phyloP scores from a whole-genome alignment of 2,888 invertebrate species.

The Lycaena phlaeas region DNA sequence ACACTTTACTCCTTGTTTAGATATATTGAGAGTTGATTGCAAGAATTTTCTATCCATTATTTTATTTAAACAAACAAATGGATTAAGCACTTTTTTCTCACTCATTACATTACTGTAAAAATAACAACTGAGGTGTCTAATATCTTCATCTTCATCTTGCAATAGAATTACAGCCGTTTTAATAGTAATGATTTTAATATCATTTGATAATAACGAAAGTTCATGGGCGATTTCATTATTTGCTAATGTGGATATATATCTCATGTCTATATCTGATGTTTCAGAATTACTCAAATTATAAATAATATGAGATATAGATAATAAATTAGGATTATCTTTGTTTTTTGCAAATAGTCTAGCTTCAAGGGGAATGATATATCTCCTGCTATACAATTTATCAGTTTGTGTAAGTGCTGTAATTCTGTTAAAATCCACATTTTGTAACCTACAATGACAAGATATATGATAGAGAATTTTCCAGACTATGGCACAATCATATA shows the following conservation, averaged over 20 bases:
- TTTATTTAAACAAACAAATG: conserved; percentile 41
- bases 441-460: conserved; percentile 28
- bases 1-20: conserved; percentile 23
- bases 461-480: conserved; percentile 49
- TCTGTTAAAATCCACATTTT: conserved; percentile 20
- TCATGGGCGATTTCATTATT: conserved; percentile 46
- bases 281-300: conserved; percentile 38
- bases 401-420: conserved; percentile 24
- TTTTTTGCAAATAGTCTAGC: conserved; percentile 28
- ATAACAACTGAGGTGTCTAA: conserved; percentile 49
- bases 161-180: conserved; percentile 54
- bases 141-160: conserved; percentile 69
- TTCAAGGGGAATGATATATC: conserved; percentile 45
- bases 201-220: conserved; percentile 32
- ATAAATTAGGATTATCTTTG: conserved; percentile 21
- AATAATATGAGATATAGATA: conserved; percentile 32
- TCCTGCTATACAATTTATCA: conserved; percentile 32
- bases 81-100: conserved; percentile 26
- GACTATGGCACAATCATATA: conserved; percentile 24
- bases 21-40: conserved; percentile 24
- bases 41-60: conserved; percentile 39
- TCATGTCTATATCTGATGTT: conserved; percentile 45
- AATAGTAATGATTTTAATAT: conserved; percentile 39
- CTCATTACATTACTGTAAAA: conserved; percentile 37
- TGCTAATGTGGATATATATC: conserved; percentile 44